Evolutionary conservation across 2,888 invertebrate species (phyloP), one percentile per base, ranked within the genome.

Genomic region (Norana najaformis): DNA sequence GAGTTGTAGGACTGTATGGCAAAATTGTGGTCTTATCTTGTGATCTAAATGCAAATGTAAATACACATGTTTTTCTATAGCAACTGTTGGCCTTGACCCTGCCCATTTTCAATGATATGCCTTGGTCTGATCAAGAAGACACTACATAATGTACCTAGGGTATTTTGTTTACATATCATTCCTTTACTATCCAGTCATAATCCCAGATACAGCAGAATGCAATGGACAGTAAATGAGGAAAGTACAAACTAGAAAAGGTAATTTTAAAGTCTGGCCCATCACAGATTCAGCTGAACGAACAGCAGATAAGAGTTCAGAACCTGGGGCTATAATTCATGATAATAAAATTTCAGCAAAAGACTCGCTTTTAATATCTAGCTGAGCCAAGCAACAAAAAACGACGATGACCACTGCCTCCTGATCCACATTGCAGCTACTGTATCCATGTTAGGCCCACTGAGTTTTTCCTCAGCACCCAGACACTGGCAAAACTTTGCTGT

Each of bases 381-480:
- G 69, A 16, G 1, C 13, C 8, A 41, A 41, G 41, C 18, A 41
- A 41, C 18, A 23, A 41, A n/a, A 69, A 69, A 69, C n/a, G 69
- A 69, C 69, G n/a, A 69, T 69, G 69, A n/a, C n/a, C 69, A 5
- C 1, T 30, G 30, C 69, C 69, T 47, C 23, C 47, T 23, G 47
- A 47, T 8, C 47, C 47, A 47, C 47, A 47, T 20, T 23, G 11
- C 47, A 23, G 47, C 23, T 23, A 47, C 23, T 20, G 23, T 8
- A 47, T 47, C 23, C 8, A 23, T 8, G 23, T 0, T 3, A 47
- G 23, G 11, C 47, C 14, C 23, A 23, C 47, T 23, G 47, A 69
- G 69, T 69, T n/a, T n/a, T 69, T 69, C n/a, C 69, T 69, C 69
- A 69, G 69, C 69, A 30, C 69, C n/a, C n/a, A n/a, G 69, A 69